Base-by-base conservation (phyloP, 2,113 vertebrate species). In the Saccopteryx bilineata region DNA sequence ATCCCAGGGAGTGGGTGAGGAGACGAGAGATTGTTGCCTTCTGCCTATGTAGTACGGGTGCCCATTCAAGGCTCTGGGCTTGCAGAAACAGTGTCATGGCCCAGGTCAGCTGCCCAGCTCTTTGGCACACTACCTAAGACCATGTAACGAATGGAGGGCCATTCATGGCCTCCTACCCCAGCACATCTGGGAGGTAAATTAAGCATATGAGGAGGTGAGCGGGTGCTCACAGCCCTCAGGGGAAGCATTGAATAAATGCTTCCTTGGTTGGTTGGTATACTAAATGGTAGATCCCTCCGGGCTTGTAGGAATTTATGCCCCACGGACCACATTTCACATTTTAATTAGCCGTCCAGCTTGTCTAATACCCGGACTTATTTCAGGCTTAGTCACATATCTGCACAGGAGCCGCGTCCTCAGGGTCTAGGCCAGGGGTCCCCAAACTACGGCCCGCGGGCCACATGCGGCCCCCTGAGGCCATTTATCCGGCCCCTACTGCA, bases 251-350 rank as follows among this genome's bases (percentile, higher is more conserved):
- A 76, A 60, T 33, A 61, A 61, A 71, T 39, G 28, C 68, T 76
- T 86, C 90, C 69, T 84, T 97, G 97, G 91, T 94, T 95, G 97
- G 97, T 84, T 96, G 97, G 79, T 91, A 46, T 50, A 24, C 91
- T 96, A 97, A 97, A 83, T 83, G 94, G 95, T 93, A 80, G 81
- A 54, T 96, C 96, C 96, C 96, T 92, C 79, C 19, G 96, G 96
- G 86, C 88, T 89, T 95, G 95, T 96, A 96, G 91, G 93, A 95
- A 71, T 96, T 96, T 83, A 96, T 96, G 91, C 97, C 97, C 97
- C 92, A 93, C 1, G 28, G 96, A 95, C 95, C 9, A 11, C 48
- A 69, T 89, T 95, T 96, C 86, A 96, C 93, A 95, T 96, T 96
- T 97, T 97, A 97, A 97, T 97, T 97, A 96, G 79, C 83, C 86